A percentile compares a stretch with the other conserved stretches of the same genome.
These are phyloP conservation scores for Mico argentatus DNA, from an alignment of 2,797 vertebrate species.

Conservation along the genomic window DNA sequence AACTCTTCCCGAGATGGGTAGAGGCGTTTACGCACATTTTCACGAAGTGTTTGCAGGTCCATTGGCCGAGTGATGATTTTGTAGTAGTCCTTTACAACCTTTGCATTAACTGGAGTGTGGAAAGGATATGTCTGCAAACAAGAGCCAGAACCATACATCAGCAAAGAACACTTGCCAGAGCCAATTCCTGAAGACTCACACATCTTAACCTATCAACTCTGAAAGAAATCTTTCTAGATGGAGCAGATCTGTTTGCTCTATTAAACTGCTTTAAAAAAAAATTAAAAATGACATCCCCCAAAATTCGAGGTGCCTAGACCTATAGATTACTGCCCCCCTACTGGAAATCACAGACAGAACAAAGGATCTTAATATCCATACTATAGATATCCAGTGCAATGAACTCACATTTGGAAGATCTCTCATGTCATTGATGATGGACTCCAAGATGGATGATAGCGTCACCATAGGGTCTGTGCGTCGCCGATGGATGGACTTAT, in stretches of 20 bases:
- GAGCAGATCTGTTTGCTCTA: neutral
- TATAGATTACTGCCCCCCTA: neutral
- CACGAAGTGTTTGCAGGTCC: constrained; percentile 97
- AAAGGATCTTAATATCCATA: constrained; percentile 4
- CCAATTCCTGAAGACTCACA: neutral
- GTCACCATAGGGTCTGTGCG: constrained; percentile 99
- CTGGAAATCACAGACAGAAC: constrained; percentile 30
- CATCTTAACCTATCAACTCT: constrained; percentile 13
- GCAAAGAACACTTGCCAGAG: constrained; percentile 40
- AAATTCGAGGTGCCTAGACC: neutral
- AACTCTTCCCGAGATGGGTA: constrained; percentile 98
- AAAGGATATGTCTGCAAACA: constrained; percentile 95
- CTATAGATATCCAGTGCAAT: constrained; percentile 1
- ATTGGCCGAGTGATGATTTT: constrained; percentile 98
- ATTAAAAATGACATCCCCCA: neutral
- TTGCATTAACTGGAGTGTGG: constrained; percentile 97
- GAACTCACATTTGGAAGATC: constrained; percentile 94
- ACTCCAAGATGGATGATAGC: constrained; percentile 95
- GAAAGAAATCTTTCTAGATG: constrained; percentile 44
- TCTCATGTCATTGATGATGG: constrained; percentile 98
- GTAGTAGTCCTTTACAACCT: constrained; percentile 99
- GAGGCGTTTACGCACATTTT: constrained; percentile 96
- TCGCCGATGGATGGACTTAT: constrained; percentile 97
- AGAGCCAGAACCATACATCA: constrained; percentile 19
- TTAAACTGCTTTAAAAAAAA: neutral